phyloP scores from a whole-genome alignment of 1,140 invertebrate genomes.

The Caenorhabditis remanei region DNA sequence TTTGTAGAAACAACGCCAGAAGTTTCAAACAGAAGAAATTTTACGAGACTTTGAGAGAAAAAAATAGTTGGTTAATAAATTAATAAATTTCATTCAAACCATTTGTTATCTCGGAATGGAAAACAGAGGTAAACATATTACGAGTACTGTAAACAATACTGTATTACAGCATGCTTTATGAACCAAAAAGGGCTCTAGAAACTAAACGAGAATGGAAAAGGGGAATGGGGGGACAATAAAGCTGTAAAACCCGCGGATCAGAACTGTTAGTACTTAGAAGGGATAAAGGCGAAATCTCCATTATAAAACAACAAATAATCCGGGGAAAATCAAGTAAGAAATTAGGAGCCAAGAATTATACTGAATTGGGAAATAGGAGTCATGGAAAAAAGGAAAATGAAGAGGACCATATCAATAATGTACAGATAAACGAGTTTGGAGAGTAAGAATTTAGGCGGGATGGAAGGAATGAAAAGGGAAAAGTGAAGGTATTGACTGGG shows the following conservation, averaged over 20 bases:
- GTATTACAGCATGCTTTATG: not conserved
- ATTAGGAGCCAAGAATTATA: not conserved
- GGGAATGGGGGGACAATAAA: conserved; percentile 5
- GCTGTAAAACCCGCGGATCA: conserved; percentile 26
- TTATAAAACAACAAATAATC: not conserved
- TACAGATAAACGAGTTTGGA: conserved; percentile 39
- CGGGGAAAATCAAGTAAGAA: not conserved
- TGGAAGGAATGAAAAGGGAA: not conserved
- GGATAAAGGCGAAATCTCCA: not conserved
- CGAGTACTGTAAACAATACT: not conserved
- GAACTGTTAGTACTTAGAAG: conserved; percentile 30
- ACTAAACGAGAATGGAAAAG: not conserved
- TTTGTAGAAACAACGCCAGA: not conserved
- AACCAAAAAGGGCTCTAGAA: not conserved
- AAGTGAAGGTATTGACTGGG: not conserved
- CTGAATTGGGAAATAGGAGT: not conserved
- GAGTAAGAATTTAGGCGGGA: not conserved
- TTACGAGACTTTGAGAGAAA: not conserved
- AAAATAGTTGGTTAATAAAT: not conserved
- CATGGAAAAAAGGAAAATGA: not conserved
- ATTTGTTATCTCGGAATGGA: conserved; percentile 38
- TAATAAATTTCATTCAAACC: conserved; percentile 21
- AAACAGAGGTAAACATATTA: conserved; percentile 10
- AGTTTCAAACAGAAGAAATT: not conserved
- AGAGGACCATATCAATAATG: conserved; percentile 6